phyloP scores from a whole-genome alignment of 2,888 invertebrate species.

The Incurvaria masculella region DNA sequence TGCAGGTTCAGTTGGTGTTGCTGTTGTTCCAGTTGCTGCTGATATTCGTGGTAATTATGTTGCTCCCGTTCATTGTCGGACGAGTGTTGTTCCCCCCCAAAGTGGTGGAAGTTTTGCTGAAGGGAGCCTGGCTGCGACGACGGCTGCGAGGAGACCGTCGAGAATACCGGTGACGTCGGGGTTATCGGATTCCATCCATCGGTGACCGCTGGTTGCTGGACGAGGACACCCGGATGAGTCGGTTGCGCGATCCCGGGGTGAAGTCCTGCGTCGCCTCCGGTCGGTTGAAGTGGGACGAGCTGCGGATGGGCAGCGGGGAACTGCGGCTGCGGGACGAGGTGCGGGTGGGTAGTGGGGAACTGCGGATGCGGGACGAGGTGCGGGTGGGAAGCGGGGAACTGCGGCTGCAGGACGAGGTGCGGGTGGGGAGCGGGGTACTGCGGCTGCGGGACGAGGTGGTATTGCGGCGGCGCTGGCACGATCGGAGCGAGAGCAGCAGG shows the following conservation, averaged over 20 bases:
- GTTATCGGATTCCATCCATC: background rate
- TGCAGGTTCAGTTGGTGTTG: slow-evolving; percentile 1
- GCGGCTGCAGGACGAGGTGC: background rate
- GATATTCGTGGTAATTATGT: too few species aligned
- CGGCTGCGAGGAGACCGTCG: background rate
- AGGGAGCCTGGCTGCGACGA: background rate
- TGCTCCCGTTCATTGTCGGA: slow-evolving; percentile 36
- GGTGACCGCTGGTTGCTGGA: background rate
- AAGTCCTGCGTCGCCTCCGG: slow-evolving; percentile 1
- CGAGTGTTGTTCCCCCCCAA: slow-evolving; percentile 38
- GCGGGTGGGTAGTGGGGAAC: slow-evolving; percentile 26
- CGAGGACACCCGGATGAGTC: slow-evolving; percentile 1
- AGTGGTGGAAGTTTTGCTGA: slow-evolving; percentile 22
- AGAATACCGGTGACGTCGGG: background rate
- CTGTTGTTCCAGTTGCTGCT: slow-evolving; percentile 19
- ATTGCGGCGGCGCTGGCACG: background rate
- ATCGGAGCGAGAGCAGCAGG: slow-evolving; percentile 23
- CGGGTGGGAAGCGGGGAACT: background rate
- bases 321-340: slow-evolving; percentile 23
- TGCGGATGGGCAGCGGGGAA: slow-evolving; percentile 18
- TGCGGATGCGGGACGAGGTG: slow-evolving; percentile 16
- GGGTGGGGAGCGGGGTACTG: too few species aligned
- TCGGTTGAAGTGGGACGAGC: slow-evolving; percentile 4
- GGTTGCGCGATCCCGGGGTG: slow-evolving; percentile 20
- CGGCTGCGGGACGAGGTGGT: background rate